A percentile compares a stretch with the other conserved stretches of the same genome.
Evolutionary conservation across 2,113 vertebrate species (phyloP).

Genomic region (Hemichromis elongatus): DNA sequence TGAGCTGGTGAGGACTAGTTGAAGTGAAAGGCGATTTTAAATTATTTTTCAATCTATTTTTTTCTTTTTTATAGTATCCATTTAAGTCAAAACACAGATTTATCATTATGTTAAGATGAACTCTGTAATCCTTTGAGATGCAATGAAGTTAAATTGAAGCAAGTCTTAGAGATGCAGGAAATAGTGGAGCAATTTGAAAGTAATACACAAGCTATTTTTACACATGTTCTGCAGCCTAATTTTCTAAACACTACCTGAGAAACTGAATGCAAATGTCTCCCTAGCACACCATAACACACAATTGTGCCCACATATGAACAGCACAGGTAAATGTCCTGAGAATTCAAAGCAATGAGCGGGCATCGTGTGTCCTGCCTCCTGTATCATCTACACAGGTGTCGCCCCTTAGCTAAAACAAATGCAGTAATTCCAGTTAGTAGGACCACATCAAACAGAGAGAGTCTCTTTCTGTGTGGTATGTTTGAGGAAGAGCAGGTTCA

Average conservation of each 20-base stretch:
- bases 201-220: background rate
- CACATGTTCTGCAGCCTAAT: background rate
- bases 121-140: background rate
- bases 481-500: background rate
- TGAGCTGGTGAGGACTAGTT: background rate
- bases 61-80: background rate
- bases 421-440: background rate
- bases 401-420: background rate
- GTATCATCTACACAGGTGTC: background rate
- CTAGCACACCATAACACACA: background rate
- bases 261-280: background rate
- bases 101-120: background rate
- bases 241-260: background rate
- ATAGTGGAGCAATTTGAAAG: background rate
- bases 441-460: background rate
- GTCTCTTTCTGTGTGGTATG: background rate
- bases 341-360: background rate
- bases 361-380: background rate
- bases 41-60: background rate
- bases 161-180: background rate
- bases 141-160: background rate
- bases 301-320: background rate
- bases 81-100: background rate
- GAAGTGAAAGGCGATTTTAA: background rate
- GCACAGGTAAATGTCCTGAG: background rate